phyloP scores from a whole-genome alignment of 1,140 invertebrate species.

The Homarus americanus region DNA sequence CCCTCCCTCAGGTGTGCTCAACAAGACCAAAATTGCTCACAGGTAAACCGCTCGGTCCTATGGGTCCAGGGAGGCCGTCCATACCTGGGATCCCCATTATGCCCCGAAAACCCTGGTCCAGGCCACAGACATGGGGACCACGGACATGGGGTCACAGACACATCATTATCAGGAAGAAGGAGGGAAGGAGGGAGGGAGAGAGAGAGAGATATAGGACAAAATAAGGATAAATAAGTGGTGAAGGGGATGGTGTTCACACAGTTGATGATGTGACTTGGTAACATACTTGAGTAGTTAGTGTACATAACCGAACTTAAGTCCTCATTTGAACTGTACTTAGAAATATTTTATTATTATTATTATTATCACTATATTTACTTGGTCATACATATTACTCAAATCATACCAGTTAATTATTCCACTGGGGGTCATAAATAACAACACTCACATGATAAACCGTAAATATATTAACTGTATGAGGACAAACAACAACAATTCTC shows the following conservation, averaged over 20 bases:
- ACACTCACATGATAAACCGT: too few relatives aligned
- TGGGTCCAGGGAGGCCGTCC: slow-evolving; percentile 39
- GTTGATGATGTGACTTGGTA: too few relatives aligned
- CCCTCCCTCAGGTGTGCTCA: neutral
- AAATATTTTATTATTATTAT: too few relatives aligned
- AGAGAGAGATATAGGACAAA: neutral
- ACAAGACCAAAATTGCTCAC: slow-evolving; percentile 1
- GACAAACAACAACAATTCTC: neutral
- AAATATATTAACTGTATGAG: too few relatives aligned
- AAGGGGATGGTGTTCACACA: neutral
- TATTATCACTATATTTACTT: too few relatives aligned
- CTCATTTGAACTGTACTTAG: too few relatives aligned
- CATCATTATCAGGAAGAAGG: slow-evolving; percentile 2
- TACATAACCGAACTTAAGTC: too few relatives aligned
- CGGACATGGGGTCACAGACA: neutral
- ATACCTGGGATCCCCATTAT: slow-evolving; percentile 33
- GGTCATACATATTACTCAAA: too few relatives aligned
- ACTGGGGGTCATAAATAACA: too few relatives aligned
- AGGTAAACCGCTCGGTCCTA: slow-evolving; percentile 33
- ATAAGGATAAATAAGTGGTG: neutral
- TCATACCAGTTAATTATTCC: too few relatives aligned
- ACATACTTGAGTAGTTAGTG: too few relatives aligned
- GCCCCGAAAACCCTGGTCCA: slow-evolving; percentile 39
- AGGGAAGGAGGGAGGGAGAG: slow-evolving; percentile 9
- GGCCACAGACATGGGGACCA: neutral